A percentile compares a stretch with the other conserved stretches of the same genome.
Evolutionary conservation across 2,888 invertebrate genomes (phyloP).

Genomic region (Xestia rhomboidea): DNA sequence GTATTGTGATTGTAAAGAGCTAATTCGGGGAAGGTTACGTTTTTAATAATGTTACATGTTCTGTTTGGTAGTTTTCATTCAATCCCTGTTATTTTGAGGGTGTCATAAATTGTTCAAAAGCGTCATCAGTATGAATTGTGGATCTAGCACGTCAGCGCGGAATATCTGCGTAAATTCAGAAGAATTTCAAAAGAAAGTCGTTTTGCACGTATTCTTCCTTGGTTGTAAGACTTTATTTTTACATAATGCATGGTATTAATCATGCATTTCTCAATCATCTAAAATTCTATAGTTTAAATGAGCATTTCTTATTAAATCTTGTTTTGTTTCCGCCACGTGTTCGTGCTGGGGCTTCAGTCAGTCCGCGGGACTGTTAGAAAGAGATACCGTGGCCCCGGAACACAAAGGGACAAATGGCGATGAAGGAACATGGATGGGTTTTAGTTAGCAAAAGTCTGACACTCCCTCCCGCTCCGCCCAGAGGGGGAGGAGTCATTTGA

Average conservation of each 20-base stretch:
- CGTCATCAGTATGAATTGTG: neutral
- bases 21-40: constrained; percentile 24
- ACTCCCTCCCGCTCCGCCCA: too few species aligned
- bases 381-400: too few species aligned
- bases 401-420: too few species aligned
- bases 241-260: neutral
- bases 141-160: too few species aligned
- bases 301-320: neutral
- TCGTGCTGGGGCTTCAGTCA: neutral
- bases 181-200: neutral
- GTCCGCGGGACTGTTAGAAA: too few species aligned
- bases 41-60: neutral
- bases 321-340: neutral
- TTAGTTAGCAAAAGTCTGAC: too few species aligned
- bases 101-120: neutral
- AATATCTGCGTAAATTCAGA: neutral
- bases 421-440: too few species aligned
- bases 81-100: too few species aligned
- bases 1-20: constrained; percentile 39
- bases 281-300: neutral
- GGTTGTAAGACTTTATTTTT: neutral
- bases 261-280: neutral
- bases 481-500: too few species aligned
- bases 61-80: neutral
- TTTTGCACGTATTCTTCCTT: neutral